Evolutionary conservation across 2,113 vertebrate genomes (phyloP).

Genomic region (Istiophorus platypterus): DNA sequence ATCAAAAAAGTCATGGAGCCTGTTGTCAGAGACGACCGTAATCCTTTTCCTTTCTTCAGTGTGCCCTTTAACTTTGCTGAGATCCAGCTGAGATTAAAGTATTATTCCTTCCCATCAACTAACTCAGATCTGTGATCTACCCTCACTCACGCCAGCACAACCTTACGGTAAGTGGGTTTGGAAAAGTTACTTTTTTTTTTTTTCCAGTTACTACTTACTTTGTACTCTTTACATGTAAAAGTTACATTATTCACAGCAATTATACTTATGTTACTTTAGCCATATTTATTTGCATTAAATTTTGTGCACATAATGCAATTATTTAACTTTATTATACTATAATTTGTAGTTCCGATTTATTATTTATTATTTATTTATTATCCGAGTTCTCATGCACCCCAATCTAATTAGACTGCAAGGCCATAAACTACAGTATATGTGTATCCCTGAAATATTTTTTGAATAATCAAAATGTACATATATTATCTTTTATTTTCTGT

Average conservation of each 20-base stretch:
- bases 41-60: slow-evolving; percentile 60
- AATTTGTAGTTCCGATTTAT: too few species aligned
- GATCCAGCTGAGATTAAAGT: slow-evolving; percentile 67
- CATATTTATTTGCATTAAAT: neutral
- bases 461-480: neutral
- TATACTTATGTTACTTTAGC: neutral
- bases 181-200: slow-evolving; percentile 1
- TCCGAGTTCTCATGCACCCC: too few species aligned
- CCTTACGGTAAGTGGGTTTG: slow-evolving; percentile 17
- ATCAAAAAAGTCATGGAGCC: slow-evolving; percentile 36
- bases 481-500: neutral
- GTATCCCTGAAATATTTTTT: neutral
- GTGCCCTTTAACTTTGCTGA: slow-evolving; percentile 53
- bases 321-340: neutral
- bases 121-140: slow-evolving; percentile 44
- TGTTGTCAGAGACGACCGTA: slow-evolving; percentile 40
- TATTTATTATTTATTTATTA: too few species aligned
- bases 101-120: slow-evolving; percentile 57
- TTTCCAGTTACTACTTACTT: neutral
- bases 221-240: neutral
- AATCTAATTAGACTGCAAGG: neutral
- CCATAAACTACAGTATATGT: neutral
- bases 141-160: slow-evolving; percentile 14
- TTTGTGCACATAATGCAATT: neutral
- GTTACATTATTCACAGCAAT: neutral